phyloP scores from a whole-genome alignment of 2,113 vertebrate species.

The Himantopus leucocephalus region DNA sequence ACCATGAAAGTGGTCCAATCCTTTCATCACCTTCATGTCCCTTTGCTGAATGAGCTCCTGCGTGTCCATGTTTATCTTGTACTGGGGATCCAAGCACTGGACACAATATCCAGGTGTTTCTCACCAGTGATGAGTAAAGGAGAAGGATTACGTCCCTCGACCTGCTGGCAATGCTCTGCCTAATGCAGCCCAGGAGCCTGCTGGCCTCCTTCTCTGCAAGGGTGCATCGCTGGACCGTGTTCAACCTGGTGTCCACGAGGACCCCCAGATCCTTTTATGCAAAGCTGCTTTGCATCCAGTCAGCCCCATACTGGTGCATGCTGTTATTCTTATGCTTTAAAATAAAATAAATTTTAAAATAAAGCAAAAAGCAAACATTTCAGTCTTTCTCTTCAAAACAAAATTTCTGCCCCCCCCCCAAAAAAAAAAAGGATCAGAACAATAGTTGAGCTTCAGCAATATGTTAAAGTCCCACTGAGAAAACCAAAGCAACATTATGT shows the following conservation, averaged over 20 bases:
- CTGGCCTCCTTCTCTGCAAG: neutral
- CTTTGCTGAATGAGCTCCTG: neutral
- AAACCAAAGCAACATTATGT: neutral
- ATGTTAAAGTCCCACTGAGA: neutral
- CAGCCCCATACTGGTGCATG: too few species aligned
- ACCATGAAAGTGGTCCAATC: neutral
- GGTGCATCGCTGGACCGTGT: fast-evolving
- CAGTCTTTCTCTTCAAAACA: neutral
- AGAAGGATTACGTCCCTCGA: neutral
- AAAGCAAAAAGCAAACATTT: neutral
- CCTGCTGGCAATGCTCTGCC: neutral
- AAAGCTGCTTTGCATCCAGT: neutral
- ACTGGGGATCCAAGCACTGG: neutral
- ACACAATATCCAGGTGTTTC: too few species aligned
- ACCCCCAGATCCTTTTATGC: neutral
- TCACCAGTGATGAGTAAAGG: neutral
- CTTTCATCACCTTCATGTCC: neutral
- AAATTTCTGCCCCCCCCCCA: neutral
- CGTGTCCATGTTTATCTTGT: too few species aligned
- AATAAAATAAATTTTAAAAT: neutral
- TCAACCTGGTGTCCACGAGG: neutral
- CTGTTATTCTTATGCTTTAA: neutral
- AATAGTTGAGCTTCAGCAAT: neutral
- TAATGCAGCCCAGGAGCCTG: neutral
- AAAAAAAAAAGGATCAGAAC: neutral